These are phyloP conservation scores for Chalcis sispes DNA, from an alignment of 2,888 invertebrate genomes.

Conservation along the genomic window DNA sequence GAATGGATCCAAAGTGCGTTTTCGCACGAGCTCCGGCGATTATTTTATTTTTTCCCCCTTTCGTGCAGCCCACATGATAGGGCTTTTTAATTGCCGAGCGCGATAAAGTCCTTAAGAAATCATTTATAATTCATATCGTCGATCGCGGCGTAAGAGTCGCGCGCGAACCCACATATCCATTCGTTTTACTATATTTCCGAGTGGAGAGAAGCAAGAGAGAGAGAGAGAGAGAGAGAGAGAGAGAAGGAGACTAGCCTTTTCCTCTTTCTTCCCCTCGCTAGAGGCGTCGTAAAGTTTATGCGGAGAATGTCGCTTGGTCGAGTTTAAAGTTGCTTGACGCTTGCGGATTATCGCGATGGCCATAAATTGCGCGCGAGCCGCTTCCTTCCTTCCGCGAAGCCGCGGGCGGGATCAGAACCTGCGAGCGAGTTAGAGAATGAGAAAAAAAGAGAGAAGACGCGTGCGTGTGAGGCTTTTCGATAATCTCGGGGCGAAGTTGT, in stretches of 20 bases:
- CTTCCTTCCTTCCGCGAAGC: conserved; percentile 7
- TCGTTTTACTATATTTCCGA: conserved; percentile 54
- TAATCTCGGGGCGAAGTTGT: no score
- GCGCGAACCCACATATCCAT: conserved; percentile 43
- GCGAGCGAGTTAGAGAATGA: neutral
- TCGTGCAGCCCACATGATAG: neutral
- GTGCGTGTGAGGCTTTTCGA: no score
- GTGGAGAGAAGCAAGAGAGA: neutral
- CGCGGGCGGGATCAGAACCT: no score
- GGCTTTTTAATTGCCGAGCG: conserved; percentile 54
- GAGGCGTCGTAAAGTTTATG: conserved; percentile 47
- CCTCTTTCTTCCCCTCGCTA: no score
- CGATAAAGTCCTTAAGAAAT: conserved; percentile 56
- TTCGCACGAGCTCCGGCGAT: conserved; percentile 52
- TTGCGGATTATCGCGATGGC: conserved; percentile 56
- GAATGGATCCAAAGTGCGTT: conserved; percentile 44
- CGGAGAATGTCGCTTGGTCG: conserved; percentile 8
- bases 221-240: neutral
- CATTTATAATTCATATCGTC: conserved; percentile 56
- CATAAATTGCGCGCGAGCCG: conserved; percentile 51
- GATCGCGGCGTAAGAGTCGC: conserved; percentile 20
- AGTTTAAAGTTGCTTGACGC: conserved; percentile 53
- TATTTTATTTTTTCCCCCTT: neutral
- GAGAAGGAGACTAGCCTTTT: no score
- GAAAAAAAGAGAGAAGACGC: conserved; percentile 8